Percentiles rank a stretch among this genome's conserved stretches.
phyloP scores from a whole-genome alignment of 2,113 vertebrate species.

The Hypanus sabinus region DNA sequence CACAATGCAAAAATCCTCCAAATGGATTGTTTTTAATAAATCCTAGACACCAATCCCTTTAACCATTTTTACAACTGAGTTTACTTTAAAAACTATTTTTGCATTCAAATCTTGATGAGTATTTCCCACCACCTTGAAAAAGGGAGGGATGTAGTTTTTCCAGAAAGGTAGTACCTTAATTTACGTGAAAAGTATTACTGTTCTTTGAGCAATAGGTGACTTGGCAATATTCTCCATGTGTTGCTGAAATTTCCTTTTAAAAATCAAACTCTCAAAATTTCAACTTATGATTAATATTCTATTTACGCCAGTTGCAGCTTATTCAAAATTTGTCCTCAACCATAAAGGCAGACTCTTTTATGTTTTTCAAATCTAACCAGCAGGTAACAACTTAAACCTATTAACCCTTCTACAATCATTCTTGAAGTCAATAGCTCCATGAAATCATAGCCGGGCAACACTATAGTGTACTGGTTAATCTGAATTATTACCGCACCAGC shows the following conservation, averaged over 20 bases:
- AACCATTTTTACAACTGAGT: background rate
- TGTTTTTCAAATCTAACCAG: background rate
- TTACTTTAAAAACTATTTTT: background rate
- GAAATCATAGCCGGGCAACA: background rate
- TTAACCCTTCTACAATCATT: slow-evolving; percentile 18
- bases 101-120: too few species aligned
- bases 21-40: background rate
- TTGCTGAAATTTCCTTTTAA: background rate
- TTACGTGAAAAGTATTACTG: background rate
- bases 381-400: background rate
- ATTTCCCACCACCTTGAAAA: background rate
- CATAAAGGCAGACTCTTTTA: background rate
- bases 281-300: background rate
- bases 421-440: background rate
- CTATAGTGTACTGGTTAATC: too few species aligned
- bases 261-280: background rate
- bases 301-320: background rate
- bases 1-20: background rate
- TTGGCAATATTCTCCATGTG: background rate
- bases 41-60: background rate
- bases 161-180: background rate
- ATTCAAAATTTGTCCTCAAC: slow-evolving; percentile 4
- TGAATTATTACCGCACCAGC: too few species aligned
- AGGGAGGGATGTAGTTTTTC: background rate
- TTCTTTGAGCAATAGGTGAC: background rate